Evolutionary conservation across 1,140 invertebrate genomes (phyloP).

Genomic region (Euura saliciscinereae): DNA sequence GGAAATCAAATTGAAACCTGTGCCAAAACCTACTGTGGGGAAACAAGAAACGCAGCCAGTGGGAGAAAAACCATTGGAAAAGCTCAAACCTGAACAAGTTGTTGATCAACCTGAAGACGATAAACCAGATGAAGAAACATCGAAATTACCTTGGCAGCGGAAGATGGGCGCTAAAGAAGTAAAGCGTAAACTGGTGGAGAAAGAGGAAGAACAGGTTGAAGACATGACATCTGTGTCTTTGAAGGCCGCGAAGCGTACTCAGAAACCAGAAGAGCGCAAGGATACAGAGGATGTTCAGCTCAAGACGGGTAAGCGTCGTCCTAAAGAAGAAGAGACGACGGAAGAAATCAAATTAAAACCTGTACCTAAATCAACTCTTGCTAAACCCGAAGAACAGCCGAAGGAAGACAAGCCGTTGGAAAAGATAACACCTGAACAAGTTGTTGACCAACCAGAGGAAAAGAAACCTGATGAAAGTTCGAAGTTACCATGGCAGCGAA

Average conservation of each 20-base stretch:
- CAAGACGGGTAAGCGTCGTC: slow-evolving; percentile 36
- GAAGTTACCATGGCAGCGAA: slow-evolving; percentile 28
- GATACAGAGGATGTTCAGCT: slow-evolving; percentile 42
- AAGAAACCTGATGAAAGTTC: slow-evolving; percentile 41
- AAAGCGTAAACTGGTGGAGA: slow-evolving; percentile 32
- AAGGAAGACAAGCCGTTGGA: slow-evolving; percentile 24
- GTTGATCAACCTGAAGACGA: slow-evolving; percentile 35
- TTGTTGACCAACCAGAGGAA: slow-evolving; percentile 10
- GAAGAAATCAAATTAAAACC: neutral
- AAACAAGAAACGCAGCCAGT: slow-evolving; percentile 35
- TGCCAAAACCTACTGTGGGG: slow-evolving; percentile 42
- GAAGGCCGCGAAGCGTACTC: slow-evolving; percentile 37
- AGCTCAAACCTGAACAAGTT: slow-evolving; percentile 45
- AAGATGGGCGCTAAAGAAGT: slow-evolving; percentile 26
- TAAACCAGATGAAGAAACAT: slow-evolving; percentile 44
- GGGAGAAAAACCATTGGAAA: slow-evolving; percentile 37
- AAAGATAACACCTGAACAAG: slow-evolving; percentile 18
- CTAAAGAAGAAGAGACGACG: too few relatives aligned
- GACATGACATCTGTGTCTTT: slow-evolving; percentile 41
- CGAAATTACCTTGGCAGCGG: slow-evolving; percentile 28
- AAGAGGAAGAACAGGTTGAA: slow-evolving; percentile 27
- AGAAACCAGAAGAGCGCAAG: slow-evolving; percentile 24
- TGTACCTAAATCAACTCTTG: slow-evolving; percentile 14
- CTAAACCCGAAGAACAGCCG: slow-evolving; percentile 20
- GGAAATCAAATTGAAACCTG: slow-evolving; percentile 18